These are phyloP conservation scores for Chionomys nivalis DNA, from an alignment of 2,113 vertebrate genomes.

Conservation along the genomic window DNA sequence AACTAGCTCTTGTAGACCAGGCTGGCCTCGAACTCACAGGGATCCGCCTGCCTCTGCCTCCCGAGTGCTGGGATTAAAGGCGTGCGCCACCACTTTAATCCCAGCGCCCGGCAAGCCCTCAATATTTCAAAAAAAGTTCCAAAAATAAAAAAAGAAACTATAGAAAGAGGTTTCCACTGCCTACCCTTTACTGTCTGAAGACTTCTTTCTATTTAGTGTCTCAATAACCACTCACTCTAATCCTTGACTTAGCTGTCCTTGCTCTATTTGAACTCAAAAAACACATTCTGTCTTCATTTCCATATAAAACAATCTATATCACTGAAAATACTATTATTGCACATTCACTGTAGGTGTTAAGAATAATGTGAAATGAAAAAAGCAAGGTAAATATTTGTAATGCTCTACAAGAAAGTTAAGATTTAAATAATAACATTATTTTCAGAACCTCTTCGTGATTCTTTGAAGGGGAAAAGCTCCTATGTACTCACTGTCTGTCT, in stretches of 20 bases:
- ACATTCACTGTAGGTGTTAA: background rate
- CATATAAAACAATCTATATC: background rate
- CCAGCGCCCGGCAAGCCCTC: too few relatives aligned
- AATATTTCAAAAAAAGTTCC: background rate
- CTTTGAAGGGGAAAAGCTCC: background rate
- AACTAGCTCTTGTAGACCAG: too few relatives aligned
- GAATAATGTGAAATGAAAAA: background rate
- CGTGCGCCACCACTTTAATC: too few relatives aligned
- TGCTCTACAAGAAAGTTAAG: background rate
- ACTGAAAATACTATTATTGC: background rate
- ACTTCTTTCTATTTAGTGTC: background rate
- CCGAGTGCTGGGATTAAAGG: too few relatives aligned
- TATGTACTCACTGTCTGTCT: background rate
- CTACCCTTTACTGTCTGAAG: background rate
- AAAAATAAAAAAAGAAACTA: background rate
- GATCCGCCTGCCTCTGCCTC: too few relatives aligned
- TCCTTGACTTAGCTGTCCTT: background rate
- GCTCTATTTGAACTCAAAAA: background rate
- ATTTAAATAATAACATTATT: background rate
- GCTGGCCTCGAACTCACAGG: too few relatives aligned
- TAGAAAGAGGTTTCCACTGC: background rate
- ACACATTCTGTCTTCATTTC: background rate
- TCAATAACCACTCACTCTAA: background rate
- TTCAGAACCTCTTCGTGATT: background rate
- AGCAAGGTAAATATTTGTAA: background rate